Evolutionary conservation across 2,888 invertebrate genomes (phyloP), one percentile per base, ranked within the genome.

Genomic region (Melanotus villosus): DNA sequence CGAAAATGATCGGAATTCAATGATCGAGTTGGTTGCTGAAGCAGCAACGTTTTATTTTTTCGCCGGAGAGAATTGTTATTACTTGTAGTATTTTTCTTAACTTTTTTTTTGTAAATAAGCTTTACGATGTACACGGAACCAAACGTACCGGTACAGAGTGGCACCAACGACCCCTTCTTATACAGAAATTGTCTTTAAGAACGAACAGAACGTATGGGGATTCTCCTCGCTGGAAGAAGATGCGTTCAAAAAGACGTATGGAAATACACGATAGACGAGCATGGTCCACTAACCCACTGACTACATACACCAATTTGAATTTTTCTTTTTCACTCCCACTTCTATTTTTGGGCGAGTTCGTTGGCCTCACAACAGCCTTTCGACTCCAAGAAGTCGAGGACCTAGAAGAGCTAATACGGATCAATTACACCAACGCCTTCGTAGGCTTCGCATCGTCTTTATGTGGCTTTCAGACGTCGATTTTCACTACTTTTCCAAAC

Each of bases 211-310:
- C 43, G 56, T 73, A 73, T 43, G 54, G 19, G 32, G 26, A 26
- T 26, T 60, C 30, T 54, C 10, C 12, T 60, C 59, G 73, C 45
- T 36, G 45, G 52, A 73, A 60, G 60, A 73, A 63, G 74, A 74
- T 59, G 65, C 45, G 50, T 30, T 71, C 23, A 73, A 74, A 70
- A 64, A 68, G 65, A 74, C 74, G 74, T 74, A 73, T 73, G 73
- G 73, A 73, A 73, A 75, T 73, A 58, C 71, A 72, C 65, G 70
- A 73, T 75, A 73, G 75, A 72, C 69, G 66, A 72, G 65, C 69
- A 70, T 73, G 75, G 66, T 75, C 75, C 72, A 75, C 75, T 75
- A 71, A 75, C 75, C 75, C 71, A 75, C 72, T 75, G 75, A 75
- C 75, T 69, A 73, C 75, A 58, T 69, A 72, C 62, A 74, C 74